These are phyloP conservation scores for Tiaroga cobitis DNA, from an alignment of 2,797 vertebrate species.

Conservation along the genomic window DNA sequence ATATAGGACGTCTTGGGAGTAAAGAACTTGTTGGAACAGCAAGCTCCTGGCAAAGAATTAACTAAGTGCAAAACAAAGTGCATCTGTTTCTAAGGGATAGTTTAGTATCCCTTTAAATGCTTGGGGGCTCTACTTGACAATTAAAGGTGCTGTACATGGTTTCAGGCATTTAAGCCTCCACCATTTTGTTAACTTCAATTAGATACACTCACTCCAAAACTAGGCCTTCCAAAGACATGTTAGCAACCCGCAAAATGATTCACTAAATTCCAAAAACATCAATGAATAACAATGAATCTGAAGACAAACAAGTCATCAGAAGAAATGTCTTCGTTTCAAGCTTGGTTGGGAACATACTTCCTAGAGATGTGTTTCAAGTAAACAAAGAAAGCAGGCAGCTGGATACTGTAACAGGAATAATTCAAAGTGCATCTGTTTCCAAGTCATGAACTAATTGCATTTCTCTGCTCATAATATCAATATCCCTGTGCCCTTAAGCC, in stretches of 20 bases:
- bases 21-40: neutral
- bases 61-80: neutral
- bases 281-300: slow-evolving; percentile 13
- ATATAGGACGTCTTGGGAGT: neutral
- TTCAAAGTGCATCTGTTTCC: slow-evolving; percentile 40
- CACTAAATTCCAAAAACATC: neutral
- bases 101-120: neutral
- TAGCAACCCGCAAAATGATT: neutral
- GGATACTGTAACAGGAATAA: slow-evolving; percentile 22
- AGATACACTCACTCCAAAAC: neutral
- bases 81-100: neutral
- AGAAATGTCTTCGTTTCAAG: slow-evolving; percentile 18
- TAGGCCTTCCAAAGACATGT: neutral
- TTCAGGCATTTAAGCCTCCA: neutral
- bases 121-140: neutral
- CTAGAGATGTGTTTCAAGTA: slow-evolving; percentile 17
- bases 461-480: slow-evolving; percentile 35
- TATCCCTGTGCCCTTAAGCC: neutral
- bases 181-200: slow-evolving; percentile 8
- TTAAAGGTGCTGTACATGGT: neutral
- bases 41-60: neutral
- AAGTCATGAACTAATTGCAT: slow-evolving; percentile 25
- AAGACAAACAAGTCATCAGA: slow-evolving; percentile 8
- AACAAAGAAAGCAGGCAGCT: slow-evolving; percentile 24
- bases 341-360: slow-evolving; percentile 1